Conservation (phyloP, 2,888 invertebrate genomes). For the Megalurothrips usitatus region DNA sequence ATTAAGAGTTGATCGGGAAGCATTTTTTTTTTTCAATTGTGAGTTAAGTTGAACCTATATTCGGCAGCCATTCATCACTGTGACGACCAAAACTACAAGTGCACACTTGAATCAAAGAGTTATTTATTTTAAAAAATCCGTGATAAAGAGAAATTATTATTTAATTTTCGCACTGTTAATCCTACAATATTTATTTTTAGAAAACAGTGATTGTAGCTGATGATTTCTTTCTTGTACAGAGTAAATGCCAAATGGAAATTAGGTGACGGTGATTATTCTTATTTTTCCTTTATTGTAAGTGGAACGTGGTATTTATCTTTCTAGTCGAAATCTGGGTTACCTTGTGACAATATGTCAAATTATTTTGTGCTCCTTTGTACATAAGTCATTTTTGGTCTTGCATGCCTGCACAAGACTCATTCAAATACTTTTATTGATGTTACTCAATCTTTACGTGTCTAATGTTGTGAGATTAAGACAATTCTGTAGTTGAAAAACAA, state of each 20-base stretch:
- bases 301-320: conserved; percentile 16
- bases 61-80: neutral
- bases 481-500: neutral
- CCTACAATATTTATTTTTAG: conserved; percentile 21
- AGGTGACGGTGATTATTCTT: neutral
- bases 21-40: neutral
- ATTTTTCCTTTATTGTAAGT: conserved; percentile 13
- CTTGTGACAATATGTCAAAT: conserved; percentile 26
- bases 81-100: neutral
- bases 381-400: neutral
- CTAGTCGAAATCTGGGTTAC: conserved; percentile 22
- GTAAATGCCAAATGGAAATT: conserved; percentile 4
- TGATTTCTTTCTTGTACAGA: neutral
- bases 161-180: conserved; percentile 25
- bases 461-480: neutral
- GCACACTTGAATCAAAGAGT: conserved; percentile 11
- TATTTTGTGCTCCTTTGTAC: conserved; percentile 14
- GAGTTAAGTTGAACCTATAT: neutral
- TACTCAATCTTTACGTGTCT: neutral
- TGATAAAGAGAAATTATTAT: conserved; percentile 9
- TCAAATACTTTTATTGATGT: neutral
- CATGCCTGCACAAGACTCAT: neutral
- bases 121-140: conserved; percentile 16
- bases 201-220: neutral
- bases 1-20: too few relatives aligned